Conservation (phyloP, 2,888 invertebrate species). For the Drosophila meridionalis region DNA sequence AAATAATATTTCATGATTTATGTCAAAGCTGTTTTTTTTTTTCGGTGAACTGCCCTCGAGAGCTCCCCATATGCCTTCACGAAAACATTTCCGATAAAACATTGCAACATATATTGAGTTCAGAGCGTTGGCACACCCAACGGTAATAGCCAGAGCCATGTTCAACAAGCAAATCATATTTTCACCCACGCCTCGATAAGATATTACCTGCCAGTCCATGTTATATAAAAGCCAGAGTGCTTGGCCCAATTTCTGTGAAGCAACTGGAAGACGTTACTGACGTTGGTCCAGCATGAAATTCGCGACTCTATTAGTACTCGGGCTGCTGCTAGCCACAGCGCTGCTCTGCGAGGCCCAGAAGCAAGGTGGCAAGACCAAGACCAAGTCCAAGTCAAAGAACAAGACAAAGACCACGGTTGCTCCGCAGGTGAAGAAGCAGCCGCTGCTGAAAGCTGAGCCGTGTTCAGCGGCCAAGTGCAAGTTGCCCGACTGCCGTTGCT, state of each 20-base stretch:
- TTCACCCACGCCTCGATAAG: constrained; percentile 45
- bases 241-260: not conserved
- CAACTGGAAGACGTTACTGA: constrained; percentile 16
- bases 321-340: constrained; percentile 45
- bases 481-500: constrained; percentile 82
- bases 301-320: constrained; percentile 48
- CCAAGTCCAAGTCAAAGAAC: constrained; percentile 51
- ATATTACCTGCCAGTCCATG: constrained; percentile 28
- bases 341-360: constrained; percentile 42
- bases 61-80: not conserved
- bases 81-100: constrained; percentile 21
- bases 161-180: constrained; percentile 62
- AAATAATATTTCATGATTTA: not conserved
- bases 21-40: not conserved
- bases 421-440: constrained; percentile 7
- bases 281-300: constrained; percentile 51
- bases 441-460: constrained; percentile 55
- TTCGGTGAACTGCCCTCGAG: not conserved
- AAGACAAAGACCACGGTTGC: constrained; percentile 37
- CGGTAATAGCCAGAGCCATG: constrained; percentile 31
- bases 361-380: constrained; percentile 48
- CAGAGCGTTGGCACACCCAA: constrained; percentile 50
- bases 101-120: constrained; percentile 5
- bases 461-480: constrained; percentile 71
- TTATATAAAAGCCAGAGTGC: constrained; percentile 49